Percentiles rank a stretch among this genome's conserved stretches.
Conservation (phyloP, 2,888 invertebrate species). For the Lamproptera curius region DNA sequence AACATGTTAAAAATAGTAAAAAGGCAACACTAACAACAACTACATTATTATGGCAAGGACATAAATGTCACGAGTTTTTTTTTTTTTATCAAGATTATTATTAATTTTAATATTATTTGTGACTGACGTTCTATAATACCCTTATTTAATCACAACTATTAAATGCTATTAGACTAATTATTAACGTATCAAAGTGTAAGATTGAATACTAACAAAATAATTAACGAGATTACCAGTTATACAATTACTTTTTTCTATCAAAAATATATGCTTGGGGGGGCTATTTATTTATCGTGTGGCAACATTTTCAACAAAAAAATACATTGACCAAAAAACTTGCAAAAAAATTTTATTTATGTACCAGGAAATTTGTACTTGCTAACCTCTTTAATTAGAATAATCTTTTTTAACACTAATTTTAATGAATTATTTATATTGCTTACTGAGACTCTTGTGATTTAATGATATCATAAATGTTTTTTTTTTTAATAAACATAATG, state of each 20-base stretch:
- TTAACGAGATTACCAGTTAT: background rate
- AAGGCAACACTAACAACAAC: conserved; percentile 3
- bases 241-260: conserved; percentile 7
- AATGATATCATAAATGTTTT: background rate
- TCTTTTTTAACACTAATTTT: background rate
- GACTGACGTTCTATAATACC: conserved; percentile 12
- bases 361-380: background rate
- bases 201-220: background rate
- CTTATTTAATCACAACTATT: conserved; percentile 9
- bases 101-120: conserved; percentile 5
- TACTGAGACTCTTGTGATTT: background rate
- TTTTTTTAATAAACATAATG: background rate
- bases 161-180: background rate
- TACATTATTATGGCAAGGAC: conserved; percentile 20
- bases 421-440: background rate
- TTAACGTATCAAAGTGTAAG: no score
- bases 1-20: conserved; percentile 13
- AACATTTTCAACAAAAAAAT: background rate
- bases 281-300: conserved; percentile 2
- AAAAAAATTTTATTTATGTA: background rate
- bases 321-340: background rate
- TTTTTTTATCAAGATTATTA: background rate
- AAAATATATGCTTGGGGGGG: conserved; percentile 11
- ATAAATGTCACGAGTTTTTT: background rate
- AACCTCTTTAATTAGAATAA: no score